A percentile compares a stretch with the other conserved stretches of the same genome.
Conservation (phyloP, 2,888 invertebrate species). For the Leucoma salicis region DNA sequence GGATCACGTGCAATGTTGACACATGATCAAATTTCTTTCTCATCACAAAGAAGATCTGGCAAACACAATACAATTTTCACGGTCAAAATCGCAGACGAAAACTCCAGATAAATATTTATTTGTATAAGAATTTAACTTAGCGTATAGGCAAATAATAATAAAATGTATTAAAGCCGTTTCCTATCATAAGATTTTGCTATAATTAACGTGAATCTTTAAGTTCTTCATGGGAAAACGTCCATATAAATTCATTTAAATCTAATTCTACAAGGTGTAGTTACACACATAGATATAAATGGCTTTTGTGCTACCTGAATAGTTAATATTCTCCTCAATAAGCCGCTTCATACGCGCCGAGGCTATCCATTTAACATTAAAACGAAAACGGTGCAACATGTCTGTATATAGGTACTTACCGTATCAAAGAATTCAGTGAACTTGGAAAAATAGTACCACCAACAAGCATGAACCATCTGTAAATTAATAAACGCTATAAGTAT, state of each 20-base stretch:
- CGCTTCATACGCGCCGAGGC: conserved; percentile 11
- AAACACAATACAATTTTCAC: too few species aligned
- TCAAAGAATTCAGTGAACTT: conserved; percentile 98
- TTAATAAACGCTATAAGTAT: conserved; percentile 1
- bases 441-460: conserved; percentile 98
- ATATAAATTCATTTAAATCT: neutral
- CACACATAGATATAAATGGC: conserved; percentile 6
- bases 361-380: conserved; percentile 10
- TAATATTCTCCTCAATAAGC: conserved; percentile 13
- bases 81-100: too few species aligned
- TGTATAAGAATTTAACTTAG: too few species aligned
- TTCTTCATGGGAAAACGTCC: too few species aligned
- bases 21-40: conserved; percentile 97
- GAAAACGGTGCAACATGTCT: conserved; percentile 9
- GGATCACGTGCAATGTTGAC: conserved; percentile 96
- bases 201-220: too few species aligned
- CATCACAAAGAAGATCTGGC: conserved; percentile 95
- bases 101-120: too few species aligned
- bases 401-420: conserved; percentile 87
- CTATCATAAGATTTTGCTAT: too few species aligned
- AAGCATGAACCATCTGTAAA: conserved; percentile 94
- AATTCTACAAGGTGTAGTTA: neutral
- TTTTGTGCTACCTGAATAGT: conserved; percentile 9
- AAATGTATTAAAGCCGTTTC: neutral
- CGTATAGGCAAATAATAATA: too few species aligned